Evolutionary conservation across 2,797 vertebrate species (phyloP), one percentile per base, ranked within the genome.

Genomic region (Micropoecilia bifurca): DNA sequence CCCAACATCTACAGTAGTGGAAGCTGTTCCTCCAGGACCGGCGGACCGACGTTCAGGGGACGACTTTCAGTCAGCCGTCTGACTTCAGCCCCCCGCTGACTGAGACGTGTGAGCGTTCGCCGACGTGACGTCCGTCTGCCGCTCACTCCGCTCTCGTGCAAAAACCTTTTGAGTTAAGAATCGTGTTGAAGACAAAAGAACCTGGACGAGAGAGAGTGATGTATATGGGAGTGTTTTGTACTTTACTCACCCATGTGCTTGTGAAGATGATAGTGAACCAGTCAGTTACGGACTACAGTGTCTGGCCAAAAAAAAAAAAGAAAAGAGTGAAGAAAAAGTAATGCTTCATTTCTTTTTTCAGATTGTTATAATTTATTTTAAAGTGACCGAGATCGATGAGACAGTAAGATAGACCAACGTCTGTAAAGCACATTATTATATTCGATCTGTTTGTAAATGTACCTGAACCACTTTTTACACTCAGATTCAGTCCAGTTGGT

Each of bases 201-300:
- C 69, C 73, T 78, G 84, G 74, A 77, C 53, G 82, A 90, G 83
- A 80, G 82, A 90, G 83, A 80, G 75, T 69, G 41, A 80, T 87
- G 83, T 91, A 79, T 75, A 81, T 90, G 83, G 88, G 89, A 92
- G 90, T 93, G 90, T 88, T 90, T 92, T 87, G 74, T 91, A 91
- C 89, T 93, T 75, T 80, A 88, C 87, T 91, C 82, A 84, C 87
- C 84, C 92, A 85, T 85, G 87, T 94, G 89, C 87, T 91, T 88
- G 90, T 94, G 66, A 89, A 72, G 89, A 86, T 90, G 89, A 69
- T 80, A 36, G 87, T 91, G 85, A 92, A 86, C 63, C 79, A 90
- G 90, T 88, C 76, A 74, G 78, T 74, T 83, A 80, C 61, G 80
- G 85, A 79, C 53, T 50, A 61, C 50, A 55, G 0, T 74, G 30